phyloP scores from a whole-genome alignment of 2,113 vertebrate genomes.

The Bos taurus region DNA sequence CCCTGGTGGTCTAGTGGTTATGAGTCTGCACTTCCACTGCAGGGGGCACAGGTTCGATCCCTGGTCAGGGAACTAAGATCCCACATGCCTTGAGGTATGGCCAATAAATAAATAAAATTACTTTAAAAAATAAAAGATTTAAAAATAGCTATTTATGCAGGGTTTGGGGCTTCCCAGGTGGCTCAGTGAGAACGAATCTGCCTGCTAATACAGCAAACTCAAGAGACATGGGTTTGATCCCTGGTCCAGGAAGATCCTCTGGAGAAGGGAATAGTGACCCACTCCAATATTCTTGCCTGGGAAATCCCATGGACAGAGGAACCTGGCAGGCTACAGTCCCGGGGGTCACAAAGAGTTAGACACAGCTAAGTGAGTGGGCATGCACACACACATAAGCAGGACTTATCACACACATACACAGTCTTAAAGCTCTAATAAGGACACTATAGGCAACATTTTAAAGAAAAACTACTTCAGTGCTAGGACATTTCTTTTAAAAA shows the following conservation, averaged over 20 bases:
- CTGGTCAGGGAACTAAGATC: not conserved
- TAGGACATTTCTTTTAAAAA: not conserved
- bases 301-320: not conserved
- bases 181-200: not conserved
- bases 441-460: not conserved
- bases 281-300: not conserved
- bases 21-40: not conserved
- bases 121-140: not conserved
- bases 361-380: not conserved
- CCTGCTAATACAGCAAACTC: not conserved
- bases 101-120: not conserved
- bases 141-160: not conserved
- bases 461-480: not conserved
- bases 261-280: not conserved
- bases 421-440: not conserved
- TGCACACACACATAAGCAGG: not conserved
- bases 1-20: not conserved
- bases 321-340: not conserved
- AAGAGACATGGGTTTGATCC: not conserved
- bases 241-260: not conserved
- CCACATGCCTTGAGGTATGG: not conserved
- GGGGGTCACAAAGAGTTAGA: not conserved
- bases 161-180: not conserved
- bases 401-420: not conserved
- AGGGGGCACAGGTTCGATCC: not conserved